Percentiles rank a stretch among this genome's conserved stretches.
Evolutionary conservation across 1,140 invertebrate species (phyloP).

Genomic region (Gonatopus flavifemur): DNA sequence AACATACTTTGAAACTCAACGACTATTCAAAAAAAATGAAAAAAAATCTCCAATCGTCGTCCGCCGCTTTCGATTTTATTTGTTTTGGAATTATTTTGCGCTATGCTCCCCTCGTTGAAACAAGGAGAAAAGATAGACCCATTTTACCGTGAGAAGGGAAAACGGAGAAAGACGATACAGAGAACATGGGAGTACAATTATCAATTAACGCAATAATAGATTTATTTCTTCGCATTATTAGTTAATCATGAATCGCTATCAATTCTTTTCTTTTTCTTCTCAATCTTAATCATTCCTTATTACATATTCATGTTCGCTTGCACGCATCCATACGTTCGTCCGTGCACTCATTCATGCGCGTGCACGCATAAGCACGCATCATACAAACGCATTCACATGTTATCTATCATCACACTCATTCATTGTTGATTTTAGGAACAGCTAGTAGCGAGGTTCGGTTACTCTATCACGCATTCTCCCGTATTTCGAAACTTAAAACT

Average conservation of each 20-base stretch:
- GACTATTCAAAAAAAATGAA: conserved; percentile 48
- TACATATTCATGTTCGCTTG: conserved; percentile 45
- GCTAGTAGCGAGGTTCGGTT: conserved; percentile 58
- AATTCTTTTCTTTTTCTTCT: conserved; percentile 1
- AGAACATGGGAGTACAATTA: conserved; percentile 45
- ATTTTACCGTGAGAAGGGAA: too few species aligned
- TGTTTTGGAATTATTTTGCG: too few species aligned
- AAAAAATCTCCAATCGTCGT: conserved; percentile 30
- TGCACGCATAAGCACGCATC: too few species aligned
- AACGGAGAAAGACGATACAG: background rate
- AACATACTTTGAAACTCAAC: conserved; percentile 54
- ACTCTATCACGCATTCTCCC: conserved; percentile 57
- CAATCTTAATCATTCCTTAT: conserved; percentile 38
- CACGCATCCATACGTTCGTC: too few species aligned
- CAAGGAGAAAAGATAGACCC: too few species aligned
- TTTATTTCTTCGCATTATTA: too few species aligned
- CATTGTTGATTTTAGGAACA: conserved; percentile 59
- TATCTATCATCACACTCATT: too few species aligned
- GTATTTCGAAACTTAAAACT: conserved; percentile 50
- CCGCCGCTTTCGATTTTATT: conserved; percentile 17
- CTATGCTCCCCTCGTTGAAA: too few species aligned
- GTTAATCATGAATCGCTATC: too few species aligned
- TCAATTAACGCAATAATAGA: too few species aligned
- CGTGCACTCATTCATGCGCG: too few species aligned
- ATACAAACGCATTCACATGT: too few species aligned